phyloP scores from a whole-genome alignment of 2,888 invertebrate species.

The Rotaria socialis region DNA sequence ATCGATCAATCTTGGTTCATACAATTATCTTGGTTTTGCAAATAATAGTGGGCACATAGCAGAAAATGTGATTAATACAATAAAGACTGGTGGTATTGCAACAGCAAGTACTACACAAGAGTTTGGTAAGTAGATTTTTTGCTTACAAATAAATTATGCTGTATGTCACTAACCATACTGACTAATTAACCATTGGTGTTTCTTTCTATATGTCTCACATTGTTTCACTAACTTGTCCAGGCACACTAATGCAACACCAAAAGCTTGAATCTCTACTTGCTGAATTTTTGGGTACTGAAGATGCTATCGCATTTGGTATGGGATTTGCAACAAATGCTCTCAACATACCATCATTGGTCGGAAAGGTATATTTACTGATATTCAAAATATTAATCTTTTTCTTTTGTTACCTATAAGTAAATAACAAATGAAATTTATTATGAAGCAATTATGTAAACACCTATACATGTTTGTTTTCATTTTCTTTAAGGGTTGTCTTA shows the following conservation, averaged over 20 bases:
- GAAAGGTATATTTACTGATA: slow-evolving; percentile 39
- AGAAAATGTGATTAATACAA: slow-evolving; percentile 69
- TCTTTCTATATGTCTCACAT: background rate
- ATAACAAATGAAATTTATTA: no score
- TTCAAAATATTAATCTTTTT: no score
- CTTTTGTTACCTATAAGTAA: no score
- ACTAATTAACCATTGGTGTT: background rate
- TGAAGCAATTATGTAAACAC: no score
- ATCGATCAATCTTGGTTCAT: slow-evolving; percentile 90
- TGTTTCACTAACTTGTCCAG: slow-evolving; percentile 47
- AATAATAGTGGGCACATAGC: slow-evolving; percentile 74
- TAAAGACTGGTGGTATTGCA: slow-evolving; percentile 72
- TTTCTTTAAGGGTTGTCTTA: slow-evolving; percentile 69
- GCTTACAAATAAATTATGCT: background rate
- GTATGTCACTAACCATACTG: background rate
- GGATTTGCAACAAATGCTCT: slow-evolving; percentile 95
- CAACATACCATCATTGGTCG: slow-evolving; percentile 78
- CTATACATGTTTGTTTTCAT: background rate
- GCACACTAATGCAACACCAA: slow-evolving; percentile 68
- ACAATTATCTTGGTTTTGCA: slow-evolving; percentile 96
- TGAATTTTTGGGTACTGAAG: slow-evolving; percentile 82
- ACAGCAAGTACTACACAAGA: slow-evolving; percentile 41
- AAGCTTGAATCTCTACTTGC: slow-evolving; percentile 80
- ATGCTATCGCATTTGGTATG: slow-evolving; percentile 91
- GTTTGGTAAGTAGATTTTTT: slow-evolving; percentile 35